Conservation (phyloP, 2,113 vertebrate genomes). For the Microtus pennsylvanicus region DNA sequence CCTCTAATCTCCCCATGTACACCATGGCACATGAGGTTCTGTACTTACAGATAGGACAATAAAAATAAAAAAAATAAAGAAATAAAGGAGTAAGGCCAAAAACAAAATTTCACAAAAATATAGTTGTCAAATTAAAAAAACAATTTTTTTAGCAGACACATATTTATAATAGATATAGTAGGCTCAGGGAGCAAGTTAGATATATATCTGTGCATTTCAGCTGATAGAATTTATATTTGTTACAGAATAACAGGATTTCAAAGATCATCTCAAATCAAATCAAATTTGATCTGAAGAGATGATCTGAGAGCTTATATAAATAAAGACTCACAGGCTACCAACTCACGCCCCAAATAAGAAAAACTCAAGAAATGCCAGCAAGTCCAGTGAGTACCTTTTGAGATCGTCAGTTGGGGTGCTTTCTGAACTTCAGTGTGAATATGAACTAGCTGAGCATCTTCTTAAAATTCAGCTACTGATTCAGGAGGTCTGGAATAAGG, state of each 20-base stretch:
- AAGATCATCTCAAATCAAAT: neutral
- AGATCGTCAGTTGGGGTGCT: neutral
- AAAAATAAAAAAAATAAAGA: neutral
- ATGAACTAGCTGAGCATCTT: constrained; percentile 6
- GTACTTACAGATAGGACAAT: neutral
- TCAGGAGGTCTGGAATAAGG: neutral
- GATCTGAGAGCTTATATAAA: neutral
- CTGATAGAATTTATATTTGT: constrained; percentile 3
- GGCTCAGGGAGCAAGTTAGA: neutral
- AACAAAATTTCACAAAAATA: neutral
- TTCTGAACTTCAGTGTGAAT: constrained; percentile 38
- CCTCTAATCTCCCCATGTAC: neutral
- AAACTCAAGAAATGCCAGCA: constrained; percentile 8
- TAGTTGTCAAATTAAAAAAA: neutral
- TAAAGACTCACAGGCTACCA: neutral
- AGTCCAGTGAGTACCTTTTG: neutral
- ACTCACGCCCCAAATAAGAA: neutral
- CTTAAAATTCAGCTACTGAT: constrained; percentile 39
- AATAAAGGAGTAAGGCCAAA: neutral
- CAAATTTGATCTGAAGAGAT: neutral
- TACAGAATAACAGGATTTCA: constrained; percentile 27
- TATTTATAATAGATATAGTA: neutral
- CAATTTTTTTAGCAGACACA: neutral
- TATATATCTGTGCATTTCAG: neutral
- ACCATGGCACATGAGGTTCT: neutral